Percentiles rank a stretch among this genome's conserved stretches.
Conservation (phyloP, 2,888 invertebrate species). For the Clunio marinus region DNA sequence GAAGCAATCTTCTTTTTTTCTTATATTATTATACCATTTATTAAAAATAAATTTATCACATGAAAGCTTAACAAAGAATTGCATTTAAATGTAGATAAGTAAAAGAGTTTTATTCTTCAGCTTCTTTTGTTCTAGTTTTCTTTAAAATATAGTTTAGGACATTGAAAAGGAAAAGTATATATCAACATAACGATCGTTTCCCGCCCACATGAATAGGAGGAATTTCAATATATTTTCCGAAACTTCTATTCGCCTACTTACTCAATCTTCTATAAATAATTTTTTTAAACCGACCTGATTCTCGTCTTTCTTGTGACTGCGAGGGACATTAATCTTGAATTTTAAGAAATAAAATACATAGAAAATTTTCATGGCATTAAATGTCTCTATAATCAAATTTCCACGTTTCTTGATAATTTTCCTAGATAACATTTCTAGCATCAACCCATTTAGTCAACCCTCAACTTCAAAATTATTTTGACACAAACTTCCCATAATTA, state of each 20-base stretch:
- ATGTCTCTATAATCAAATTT: neutral
- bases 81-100: no score
- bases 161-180: neutral
- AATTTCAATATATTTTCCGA: neutral
- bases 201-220: constrained; percentile 2
- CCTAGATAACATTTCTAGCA: neutral
- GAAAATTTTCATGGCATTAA: neutral
- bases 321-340: neutral
- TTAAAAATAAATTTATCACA: no score
- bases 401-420: neutral
- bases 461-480: neutral
- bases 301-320: no score
- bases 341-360: neutral
- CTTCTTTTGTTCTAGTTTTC: no score
- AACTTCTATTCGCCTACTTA: neutral
- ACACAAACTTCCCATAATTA: neutral
- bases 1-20: no score
- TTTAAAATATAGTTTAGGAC: neutral
- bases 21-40: no score
- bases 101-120: no score
- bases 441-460: neutral
- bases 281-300: no score
- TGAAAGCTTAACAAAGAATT: no score
- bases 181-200: neutral
- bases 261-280: neutral